Percentiles rank a stretch among this genome's conserved stretches.
Conservation (phyloP, 2,888 invertebrate genomes). For the Spisula solida region DNA sequence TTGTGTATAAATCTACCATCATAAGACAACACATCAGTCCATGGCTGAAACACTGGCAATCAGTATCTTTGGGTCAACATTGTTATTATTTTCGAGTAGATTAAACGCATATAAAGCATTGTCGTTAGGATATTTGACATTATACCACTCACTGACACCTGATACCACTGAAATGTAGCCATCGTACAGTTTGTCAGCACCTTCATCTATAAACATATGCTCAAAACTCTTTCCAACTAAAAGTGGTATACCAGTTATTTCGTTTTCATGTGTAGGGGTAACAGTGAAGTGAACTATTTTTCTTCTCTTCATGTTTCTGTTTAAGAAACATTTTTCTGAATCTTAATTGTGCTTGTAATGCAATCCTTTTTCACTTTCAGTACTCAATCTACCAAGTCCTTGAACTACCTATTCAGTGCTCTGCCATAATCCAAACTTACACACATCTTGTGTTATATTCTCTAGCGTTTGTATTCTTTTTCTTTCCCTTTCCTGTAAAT, state of each 20-base stretch:
- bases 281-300: conserved; percentile 43
- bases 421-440: too few species aligned
- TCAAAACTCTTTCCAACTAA: conserved; percentile 37
- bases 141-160: conserved; percentile 42
- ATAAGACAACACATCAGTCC: too few species aligned
- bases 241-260: not conserved
- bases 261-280: not conserved
- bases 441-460: too few species aligned
- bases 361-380: conserved; percentile 13
- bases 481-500: not conserved
- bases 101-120: conserved; percentile 39
- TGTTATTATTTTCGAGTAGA: not conserved
- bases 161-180: conserved; percentile 44
- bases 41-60: too few species aligned
- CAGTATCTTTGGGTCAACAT: too few species aligned
- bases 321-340: conserved; percentile 56
- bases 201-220: conserved; percentile 33
- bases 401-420: too few species aligned
- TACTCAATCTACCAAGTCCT: too few species aligned
- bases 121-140: conserved; percentile 51
- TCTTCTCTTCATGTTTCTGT: conserved; percentile 45
- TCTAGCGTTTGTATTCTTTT: too few species aligned
- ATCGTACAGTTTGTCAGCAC: not conserved
- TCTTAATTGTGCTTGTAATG: conserved; percentile 45
- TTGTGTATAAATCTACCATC: too few species aligned